phyloP scores from a whole-genome alignment of 2,113 vertebrate genomes.

The Mesembrinibis cayennensis region DNA sequence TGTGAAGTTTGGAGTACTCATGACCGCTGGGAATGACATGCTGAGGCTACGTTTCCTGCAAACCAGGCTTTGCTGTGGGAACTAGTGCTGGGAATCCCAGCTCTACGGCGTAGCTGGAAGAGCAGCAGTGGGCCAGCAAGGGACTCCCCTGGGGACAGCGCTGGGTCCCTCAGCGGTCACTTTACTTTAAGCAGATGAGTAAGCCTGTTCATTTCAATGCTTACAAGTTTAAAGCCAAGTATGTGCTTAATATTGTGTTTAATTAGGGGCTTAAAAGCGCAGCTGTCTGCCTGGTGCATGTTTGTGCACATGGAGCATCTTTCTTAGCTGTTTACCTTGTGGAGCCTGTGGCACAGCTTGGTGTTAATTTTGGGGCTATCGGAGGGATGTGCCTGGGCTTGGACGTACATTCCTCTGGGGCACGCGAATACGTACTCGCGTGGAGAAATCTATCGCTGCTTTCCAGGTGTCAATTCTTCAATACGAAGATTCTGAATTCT shows the following conservation, averaged over 20 bases:
- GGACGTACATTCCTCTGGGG: not conserved
- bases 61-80: accelerated
- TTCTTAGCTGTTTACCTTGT: not conserved
- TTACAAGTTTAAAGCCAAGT: not conserved
- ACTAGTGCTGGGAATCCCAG: too few species aligned
- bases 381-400: not conserved
- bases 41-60: not conserved
- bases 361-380: not conserved
- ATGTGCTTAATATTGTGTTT: not conserved
- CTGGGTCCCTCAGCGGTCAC: not conserved
- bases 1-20: accelerated
- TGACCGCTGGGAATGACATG: too few species aligned
- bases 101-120: not conserved
- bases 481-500: not conserved
- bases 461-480: not conserved
- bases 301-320: not conserved
- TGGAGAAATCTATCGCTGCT: not conserved
- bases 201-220: not conserved
- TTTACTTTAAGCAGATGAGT: not conserved
- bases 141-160: accelerated
- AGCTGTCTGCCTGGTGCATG: not conserved
- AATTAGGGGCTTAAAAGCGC: not conserved
- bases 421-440: accelerated
- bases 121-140: accelerated
- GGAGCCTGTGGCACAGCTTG: not conserved